Evolutionary conservation across 2,113 vertebrate genomes (phyloP), one percentile per base, ranked within the genome.

Genomic region (Silurus glanis): DNA sequence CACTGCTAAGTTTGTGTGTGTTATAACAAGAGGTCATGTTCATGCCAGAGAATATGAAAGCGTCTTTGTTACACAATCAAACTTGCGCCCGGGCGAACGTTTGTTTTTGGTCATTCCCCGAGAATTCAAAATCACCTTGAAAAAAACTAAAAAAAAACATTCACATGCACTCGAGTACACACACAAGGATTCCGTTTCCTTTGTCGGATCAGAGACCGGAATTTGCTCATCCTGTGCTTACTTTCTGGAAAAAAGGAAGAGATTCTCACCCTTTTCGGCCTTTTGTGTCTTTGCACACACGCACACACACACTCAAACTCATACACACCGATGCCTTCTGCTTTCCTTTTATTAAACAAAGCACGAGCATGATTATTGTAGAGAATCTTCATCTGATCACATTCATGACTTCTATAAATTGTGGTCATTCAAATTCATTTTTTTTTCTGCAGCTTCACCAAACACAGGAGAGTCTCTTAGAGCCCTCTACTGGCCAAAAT

Each of bases 401-500:
- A 14, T 51, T n/a, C 9, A 19, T 45, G 17, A 47, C 7, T 7
- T 19, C 5, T 71, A 45, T 71, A 45, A 12, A 37, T 14, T 28
- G 25, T 5, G 4, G 2, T 37, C 5, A 14, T 28, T 1, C 12
- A 71, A 28, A 72, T 49, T 37, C 1, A 37, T 37, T 37, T 37
- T 37, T 21, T 49, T 74, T 21, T 51, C 47, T 51, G 72, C 47
- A 23, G 47, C 8, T 9, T 4, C 21, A 10, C 12, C 21, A 19
- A 51, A 51, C 71, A 74, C 45, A 12, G 23, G 37, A 72, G 7
- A 56, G 80, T 37, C 80, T 75, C 37, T 2, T 37, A 37, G 37
- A 37, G 86, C 84, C 58, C 84, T 51, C 86, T 89, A 69, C 84
- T 87, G 89, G 89, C 49, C 21, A 62, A 85, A 61, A 7, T 9